Evolutionary conservation across 2,888 invertebrate species (phyloP).

Genomic region (Drosophila nigritarsus): DNA sequence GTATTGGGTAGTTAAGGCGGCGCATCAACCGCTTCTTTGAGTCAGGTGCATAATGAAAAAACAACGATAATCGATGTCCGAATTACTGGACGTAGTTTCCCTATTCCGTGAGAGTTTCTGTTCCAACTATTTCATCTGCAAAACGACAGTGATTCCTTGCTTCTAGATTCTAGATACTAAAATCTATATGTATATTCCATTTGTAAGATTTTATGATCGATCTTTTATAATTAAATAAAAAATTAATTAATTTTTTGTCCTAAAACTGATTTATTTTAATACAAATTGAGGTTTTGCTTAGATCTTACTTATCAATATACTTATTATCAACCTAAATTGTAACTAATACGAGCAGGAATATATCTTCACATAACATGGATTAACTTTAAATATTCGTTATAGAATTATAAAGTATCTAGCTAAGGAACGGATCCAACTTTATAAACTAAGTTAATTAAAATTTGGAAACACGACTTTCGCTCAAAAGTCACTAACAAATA

Average conservation of each 20-base stretch:
- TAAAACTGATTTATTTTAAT: background rate
- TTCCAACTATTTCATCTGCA: slow-evolving; percentile 33
- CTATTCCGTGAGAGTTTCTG: slow-evolving; percentile 9
- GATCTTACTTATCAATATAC: too few species aligned
- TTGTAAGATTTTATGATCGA: slow-evolving; percentile 40
- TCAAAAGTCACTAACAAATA: background rate
- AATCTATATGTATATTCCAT: slow-evolving; percentile 44
- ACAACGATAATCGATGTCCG: slow-evolving; percentile 33
- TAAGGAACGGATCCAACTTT: too few species aligned
- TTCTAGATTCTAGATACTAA: slow-evolving; percentile 39
- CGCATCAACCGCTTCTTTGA: slow-evolving; percentile 38
- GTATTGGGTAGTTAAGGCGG: slow-evolving; percentile 42
- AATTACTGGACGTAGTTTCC: slow-evolving; percentile 26
- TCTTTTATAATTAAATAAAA: slow-evolving; percentile 42
- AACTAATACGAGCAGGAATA: background rate
- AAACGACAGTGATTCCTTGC: slow-evolving; percentile 45
- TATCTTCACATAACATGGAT: background rate
- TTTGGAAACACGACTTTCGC: background rate
- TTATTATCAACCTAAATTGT: background rate
- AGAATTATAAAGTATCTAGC: background rate
- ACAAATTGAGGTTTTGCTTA: background rate
- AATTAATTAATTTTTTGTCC: slow-evolving; percentile 31
- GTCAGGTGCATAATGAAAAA: slow-evolving; percentile 53
- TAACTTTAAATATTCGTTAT: background rate
- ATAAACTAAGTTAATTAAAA: background rate